Base-by-base conservation (phyloP, 1,140 invertebrate genomes). In the Drosophila arawakana region DNA sequence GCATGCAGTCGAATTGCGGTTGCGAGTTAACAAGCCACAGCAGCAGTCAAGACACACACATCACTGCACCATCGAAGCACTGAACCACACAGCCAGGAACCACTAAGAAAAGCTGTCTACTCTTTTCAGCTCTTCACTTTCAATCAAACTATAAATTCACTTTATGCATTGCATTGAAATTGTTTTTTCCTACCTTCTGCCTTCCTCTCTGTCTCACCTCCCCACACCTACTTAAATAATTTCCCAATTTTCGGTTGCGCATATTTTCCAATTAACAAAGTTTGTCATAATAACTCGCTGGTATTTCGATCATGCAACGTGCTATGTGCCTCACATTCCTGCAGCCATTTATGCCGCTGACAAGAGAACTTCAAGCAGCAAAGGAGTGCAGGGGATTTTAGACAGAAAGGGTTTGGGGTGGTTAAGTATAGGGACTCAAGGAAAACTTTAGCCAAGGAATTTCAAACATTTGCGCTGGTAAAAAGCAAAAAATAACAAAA, bases 191-290 rank as follows among this genome's bases (percentile, higher is more conserved):
- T 21, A 21, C 47, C 10, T 6, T 25, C 5, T 7, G 2, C 10
- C 49, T 5, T 7, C n/a, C 21, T 21, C 44, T 18, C 13, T 9
- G 3, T 2, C 15, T 18, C 44, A 41, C 11, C 44, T 25, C n/a
- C n/a, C 11, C 30, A 2, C 21, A 9, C 30, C n/a, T 34, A 9
- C 7, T 30, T 30, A 30, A 30, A 30, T 30, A 3, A 9, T 13
- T 13, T 41, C n/a, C 41, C 59, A 76, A 71, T 66, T 76, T 82
- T 80, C 66, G 76, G 63, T 54, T 55, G 50, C 37, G 80, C 88
- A 88, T 89, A 89, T 83, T 88, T 88, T 88, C 84, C 83, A 88
- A 88, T 88, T 88, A 88, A 88, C 80, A 88, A 88, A 88, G 66
- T 88, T 88, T 89, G 83, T 89, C 83, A 88, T 88, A 88, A 88